A percentile compares a stretch with the other conserved stretches of the same genome.
Conservation (phyloP, 2,797 vertebrate genomes). For the Hippoglossus hippoglossus region DNA sequence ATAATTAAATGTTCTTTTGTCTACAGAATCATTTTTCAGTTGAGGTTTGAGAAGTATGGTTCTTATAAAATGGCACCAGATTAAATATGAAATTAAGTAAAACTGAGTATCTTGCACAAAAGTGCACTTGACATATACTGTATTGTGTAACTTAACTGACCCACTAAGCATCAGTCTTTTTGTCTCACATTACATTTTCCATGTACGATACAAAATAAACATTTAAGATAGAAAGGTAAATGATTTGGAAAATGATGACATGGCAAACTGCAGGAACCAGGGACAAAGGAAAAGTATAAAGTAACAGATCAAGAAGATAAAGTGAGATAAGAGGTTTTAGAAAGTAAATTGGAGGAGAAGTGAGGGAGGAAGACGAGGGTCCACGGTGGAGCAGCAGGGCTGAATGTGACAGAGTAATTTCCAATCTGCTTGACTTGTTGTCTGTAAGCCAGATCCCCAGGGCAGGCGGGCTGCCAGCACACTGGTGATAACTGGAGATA, state of each 20-base stretch:
- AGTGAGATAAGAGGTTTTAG: slow-evolving; percentile 15
- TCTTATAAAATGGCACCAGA: background rate
- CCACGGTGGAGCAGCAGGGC: slow-evolving; percentile 36
- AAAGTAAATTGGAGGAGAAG: slow-evolving; percentile 5
- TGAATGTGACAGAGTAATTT: slow-evolving; percentile 76
- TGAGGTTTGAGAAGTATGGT: too few relatives aligned
- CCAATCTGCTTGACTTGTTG: slow-evolving; percentile 73
- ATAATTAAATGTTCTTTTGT: background rate
- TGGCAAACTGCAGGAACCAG: slow-evolving; percentile 29
- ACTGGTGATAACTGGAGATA: slow-evolving; percentile 77
- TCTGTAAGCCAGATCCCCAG: slow-evolving; percentile 68
- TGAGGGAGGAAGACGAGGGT: slow-evolving; percentile 4
- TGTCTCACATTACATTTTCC: slow-evolving; percentile 32
- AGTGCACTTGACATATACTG: slow-evolving; percentile 11
- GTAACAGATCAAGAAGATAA: slow-evolving; percentile 22
- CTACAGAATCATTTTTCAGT: background rate
- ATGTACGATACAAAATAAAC: slow-evolving; percentile 41
- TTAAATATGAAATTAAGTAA: background rate
- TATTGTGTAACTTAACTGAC: background rate
- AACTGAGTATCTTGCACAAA: background rate
- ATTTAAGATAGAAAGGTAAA: slow-evolving; percentile 47
- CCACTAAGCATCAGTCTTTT: slow-evolving; percentile 22
- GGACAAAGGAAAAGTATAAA: slow-evolving; percentile 26
- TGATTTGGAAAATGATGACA: slow-evolving; percentile 51
- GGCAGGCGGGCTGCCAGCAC: slow-evolving; percentile 60